Conservation (phyloP, 2,888 invertebrate species). For the Harpagoxenus sublaevis region DNA sequence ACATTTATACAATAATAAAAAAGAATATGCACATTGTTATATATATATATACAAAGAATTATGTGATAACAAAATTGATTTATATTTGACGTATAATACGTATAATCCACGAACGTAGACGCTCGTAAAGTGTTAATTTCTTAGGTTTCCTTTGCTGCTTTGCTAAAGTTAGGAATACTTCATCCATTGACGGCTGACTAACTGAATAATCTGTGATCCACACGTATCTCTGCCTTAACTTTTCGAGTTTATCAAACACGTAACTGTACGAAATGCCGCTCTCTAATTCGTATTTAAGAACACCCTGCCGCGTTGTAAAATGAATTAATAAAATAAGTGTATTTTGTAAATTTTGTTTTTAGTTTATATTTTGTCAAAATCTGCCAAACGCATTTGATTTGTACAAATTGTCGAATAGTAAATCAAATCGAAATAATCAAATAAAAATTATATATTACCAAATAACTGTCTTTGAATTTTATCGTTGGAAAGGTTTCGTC, state of each 20-base stretch:
- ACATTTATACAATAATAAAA: constrained; percentile 1
- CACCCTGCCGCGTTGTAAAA: constrained; percentile 48
- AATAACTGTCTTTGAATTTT: constrained; percentile 59
- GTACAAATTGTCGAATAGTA: neutral
- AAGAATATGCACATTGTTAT: neutral
- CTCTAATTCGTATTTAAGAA: constrained; percentile 64
- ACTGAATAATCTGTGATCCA: constrained; percentile 66
- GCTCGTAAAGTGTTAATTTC: constrained; percentile 8
- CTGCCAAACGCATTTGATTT: neutral
- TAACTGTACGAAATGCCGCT: constrained; percentile 55
- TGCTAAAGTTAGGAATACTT: constrained; percentile 59
- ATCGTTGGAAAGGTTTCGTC: constrained; percentile 57
- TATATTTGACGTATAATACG: constrained; percentile 8
- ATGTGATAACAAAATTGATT: constrained; percentile 16
- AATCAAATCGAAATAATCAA: neutral
- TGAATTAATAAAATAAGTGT: neutral
- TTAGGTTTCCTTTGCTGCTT: neutral
- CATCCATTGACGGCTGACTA: constrained; percentile 67
- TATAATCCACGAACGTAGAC: neutral
- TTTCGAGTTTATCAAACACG: constrained; percentile 61
- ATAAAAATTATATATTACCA: constrained; percentile 49
- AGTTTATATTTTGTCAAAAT: neutral
- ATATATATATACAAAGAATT: neutral
- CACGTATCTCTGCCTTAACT: constrained; percentile 56
- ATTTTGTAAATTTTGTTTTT: neutral